Conservation (phyloP, 2,797 vertebrate genomes). For the Hozukius guyotensis region DNA sequence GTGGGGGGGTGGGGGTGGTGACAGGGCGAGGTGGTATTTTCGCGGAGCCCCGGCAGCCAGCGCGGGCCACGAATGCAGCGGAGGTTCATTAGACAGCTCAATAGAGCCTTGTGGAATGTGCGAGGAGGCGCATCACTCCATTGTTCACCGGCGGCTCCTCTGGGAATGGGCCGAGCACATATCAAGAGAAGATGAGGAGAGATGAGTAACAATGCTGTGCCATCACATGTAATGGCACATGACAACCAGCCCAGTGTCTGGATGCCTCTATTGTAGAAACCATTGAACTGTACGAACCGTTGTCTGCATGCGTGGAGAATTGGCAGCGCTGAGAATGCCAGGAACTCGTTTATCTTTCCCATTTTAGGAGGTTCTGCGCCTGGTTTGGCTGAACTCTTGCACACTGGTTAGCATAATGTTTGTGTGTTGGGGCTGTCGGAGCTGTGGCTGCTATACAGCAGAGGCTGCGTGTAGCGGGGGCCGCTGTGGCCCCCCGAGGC, state of each 20-base stretch:
- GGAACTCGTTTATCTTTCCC: slow-evolving; percentile 45
- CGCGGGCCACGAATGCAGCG: slow-evolving; percentile 41
- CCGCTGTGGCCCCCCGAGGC: slow-evolving; percentile 27
- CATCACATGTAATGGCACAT: slow-evolving; percentile 69
- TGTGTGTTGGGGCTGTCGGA: slow-evolving; percentile 37
- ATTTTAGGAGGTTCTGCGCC: slow-evolving; percentile 44
- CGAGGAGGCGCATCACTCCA: slow-evolving; percentile 61
- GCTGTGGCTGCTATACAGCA: slow-evolving; percentile 24
- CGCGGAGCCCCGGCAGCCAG: slow-evolving; percentile 41
- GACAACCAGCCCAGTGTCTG: slow-evolving; percentile 64
- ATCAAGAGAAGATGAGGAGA: slow-evolving; percentile 61
- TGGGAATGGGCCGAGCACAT: slow-evolving; percentile 61
- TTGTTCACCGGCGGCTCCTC: slow-evolving; percentile 72
- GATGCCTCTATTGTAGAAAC: slow-evolving; percentile 55
- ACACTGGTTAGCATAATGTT: slow-evolving; percentile 67
- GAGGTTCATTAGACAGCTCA: slow-evolving; percentile 79
- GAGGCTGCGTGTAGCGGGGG: slow-evolving; percentile 22
- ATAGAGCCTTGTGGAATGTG: slow-evolving; percentile 73
- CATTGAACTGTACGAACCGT: slow-evolving; percentile 38
- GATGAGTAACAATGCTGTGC: slow-evolving; percentile 63
- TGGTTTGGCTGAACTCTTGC: slow-evolving; percentile 75
- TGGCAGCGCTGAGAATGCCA: slow-evolving; percentile 29
- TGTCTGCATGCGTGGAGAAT: slow-evolving; percentile 48
- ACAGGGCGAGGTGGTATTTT: slow-evolving; percentile 54
- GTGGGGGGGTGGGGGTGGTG: slow-evolving; percentile 31